phyloP scores from a whole-genome alignment of 2,888 invertebrate species.

The Diadegma fenestrale region DNA sequence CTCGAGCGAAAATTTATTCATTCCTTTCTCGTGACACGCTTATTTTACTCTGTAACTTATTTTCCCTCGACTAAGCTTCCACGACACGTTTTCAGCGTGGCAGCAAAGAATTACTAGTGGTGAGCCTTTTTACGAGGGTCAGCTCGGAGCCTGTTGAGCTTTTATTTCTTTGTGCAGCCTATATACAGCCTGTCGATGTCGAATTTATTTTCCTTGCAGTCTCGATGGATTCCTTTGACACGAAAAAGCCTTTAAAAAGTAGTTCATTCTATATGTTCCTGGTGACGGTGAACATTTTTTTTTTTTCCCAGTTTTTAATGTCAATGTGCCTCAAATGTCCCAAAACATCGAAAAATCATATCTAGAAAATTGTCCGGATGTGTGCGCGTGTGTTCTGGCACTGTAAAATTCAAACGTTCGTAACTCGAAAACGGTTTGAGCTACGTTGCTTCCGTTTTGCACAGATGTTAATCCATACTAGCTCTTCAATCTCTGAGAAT shows the following conservation, averaged over 20 bases:
- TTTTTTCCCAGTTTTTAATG: no score
- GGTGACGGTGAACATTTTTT: no score
- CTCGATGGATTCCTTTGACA: neutral
- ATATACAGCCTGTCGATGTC: neutral
- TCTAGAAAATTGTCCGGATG: no score
- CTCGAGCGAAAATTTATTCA: constrained; percentile 65
- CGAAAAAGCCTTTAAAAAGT: neutral
- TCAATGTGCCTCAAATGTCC: no score
- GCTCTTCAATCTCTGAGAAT: no score
- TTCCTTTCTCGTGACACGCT: constrained; percentile 56
- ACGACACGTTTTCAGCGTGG: neutral
- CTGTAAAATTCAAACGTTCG: no score
- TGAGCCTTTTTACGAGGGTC: constrained; percentile 39
- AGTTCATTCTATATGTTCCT: no score
- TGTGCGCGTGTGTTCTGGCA: no score
- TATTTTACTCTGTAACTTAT: constrained; percentile 33
- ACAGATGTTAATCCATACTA: no score
- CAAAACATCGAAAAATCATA: no score
- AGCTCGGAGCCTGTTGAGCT: constrained; percentile 26
- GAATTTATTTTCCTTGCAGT: constrained; percentile 1
- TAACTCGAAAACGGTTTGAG: no score
- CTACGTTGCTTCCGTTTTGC: no score
- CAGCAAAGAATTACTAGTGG: neutral
- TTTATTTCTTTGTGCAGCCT: constrained; percentile 10
- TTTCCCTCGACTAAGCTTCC: constrained; percentile 4